Percentiles rank a stretch among this genome's conserved stretches.
Evolutionary conservation across 1,140 invertebrate genomes (phyloP).

Genomic region (Archegozetes longisetosus): DNA sequence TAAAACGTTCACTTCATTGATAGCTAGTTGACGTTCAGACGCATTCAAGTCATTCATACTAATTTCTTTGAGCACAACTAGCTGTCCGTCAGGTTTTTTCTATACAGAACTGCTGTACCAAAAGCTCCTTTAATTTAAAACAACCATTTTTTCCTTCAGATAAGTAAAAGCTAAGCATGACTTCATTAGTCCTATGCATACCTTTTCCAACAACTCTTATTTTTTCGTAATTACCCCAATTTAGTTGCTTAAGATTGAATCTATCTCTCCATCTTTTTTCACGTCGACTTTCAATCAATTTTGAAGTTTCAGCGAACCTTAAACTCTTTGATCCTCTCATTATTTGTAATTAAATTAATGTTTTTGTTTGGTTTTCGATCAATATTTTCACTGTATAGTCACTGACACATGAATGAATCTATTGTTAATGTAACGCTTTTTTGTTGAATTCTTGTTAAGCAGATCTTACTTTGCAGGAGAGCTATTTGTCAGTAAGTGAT

Average conservation of each 20-base stretch:
- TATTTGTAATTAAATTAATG: not conserved
- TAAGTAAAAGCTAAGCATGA: not conserved
- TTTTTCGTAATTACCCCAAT: conserved; percentile 35
- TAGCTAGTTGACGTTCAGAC: conserved; percentile 47
- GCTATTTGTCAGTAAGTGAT: too few relatives aligned
- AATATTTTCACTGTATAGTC: not conserved
- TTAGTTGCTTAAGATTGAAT: not conserved
- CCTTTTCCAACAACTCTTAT: conserved; percentile 43
- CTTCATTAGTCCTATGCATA: conserved; percentile 15
- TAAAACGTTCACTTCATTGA: conserved; percentile 54
- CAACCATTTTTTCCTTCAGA: not conserved
- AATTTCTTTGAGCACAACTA: conserved; percentile 59
- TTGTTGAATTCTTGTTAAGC: too few relatives aligned
- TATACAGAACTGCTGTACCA: conserved; percentile 52
- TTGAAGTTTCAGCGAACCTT: not conserved
- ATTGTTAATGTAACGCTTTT: too few relatives aligned
- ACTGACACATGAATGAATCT: too few relatives aligned
- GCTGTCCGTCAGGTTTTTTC: conserved; percentile 43
- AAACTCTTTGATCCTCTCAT: not conserved
- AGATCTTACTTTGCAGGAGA: too few relatives aligned
- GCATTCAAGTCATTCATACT: conserved; percentile 51
- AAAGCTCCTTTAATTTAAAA: conserved; percentile 41
- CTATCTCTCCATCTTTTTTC: not conserved
- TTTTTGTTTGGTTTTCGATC: not conserved
- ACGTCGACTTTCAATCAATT: not conserved